Conservation (phyloP, 2,113 vertebrate species). For the Ivindomyrus marchei region DNA sequence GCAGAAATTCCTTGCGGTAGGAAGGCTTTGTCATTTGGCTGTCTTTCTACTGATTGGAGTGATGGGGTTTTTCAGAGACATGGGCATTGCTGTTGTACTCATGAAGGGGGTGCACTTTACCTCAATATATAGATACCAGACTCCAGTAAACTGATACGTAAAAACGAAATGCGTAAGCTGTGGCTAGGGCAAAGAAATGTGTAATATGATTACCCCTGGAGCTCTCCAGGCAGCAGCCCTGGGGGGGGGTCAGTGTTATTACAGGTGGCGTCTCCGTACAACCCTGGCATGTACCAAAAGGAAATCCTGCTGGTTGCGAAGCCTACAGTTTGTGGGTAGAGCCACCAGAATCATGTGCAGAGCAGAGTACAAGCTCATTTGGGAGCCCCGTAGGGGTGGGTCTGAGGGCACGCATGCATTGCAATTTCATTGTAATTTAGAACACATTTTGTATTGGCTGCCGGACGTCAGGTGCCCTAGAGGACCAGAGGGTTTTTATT, state of each 20-base stretch:
- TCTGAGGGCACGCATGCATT: not conserved
- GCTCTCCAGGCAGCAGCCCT: not conserved
- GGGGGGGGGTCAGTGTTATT: not conserved
- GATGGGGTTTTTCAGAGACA: not conserved
- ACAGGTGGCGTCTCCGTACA: not conserved
- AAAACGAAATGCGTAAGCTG: not conserved
- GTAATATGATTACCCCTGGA: not conserved
- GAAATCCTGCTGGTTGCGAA: not conserved
- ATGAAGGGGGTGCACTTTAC: not conserved
- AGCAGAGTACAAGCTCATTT: not conserved
- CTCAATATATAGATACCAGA: not conserved
- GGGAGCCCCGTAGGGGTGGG: not conserved
- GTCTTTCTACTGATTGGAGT: not conserved
- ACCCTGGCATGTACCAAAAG: not conserved
- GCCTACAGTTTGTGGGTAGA: not conserved
- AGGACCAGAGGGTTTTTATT: not conserved
- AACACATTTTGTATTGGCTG: not conserved
- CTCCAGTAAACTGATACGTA: not conserved
- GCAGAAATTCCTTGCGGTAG: not conserved
- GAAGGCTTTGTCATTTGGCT: not conserved
- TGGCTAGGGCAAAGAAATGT: not conserved
- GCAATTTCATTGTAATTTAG: not conserved
- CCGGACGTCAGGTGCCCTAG: not conserved
- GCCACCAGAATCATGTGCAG: not conserved
- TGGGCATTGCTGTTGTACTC: not conserved